Percentiles rank a stretch among this genome's conserved stretches.
Evolutionary conservation across 2,113 vertebrate species (phyloP).

Genomic region (Halcyon senegalensis): DNA sequence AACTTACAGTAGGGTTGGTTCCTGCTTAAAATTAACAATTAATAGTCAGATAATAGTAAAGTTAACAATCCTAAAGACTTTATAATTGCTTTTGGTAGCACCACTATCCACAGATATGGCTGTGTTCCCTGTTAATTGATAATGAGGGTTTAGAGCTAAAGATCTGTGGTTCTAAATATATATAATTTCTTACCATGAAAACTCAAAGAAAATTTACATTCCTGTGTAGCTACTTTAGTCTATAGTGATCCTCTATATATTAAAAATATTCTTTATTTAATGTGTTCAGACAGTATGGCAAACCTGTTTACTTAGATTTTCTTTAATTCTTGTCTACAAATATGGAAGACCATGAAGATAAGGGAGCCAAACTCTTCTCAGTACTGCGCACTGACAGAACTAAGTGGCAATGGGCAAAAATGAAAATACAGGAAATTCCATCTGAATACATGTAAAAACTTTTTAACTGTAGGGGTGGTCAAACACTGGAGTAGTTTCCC

Average conservation of each 20-base stretch:
- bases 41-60: not conserved
- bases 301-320: not conserved
- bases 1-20: not conserved
- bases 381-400: not conserved
- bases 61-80: not conserved
- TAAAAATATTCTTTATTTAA: not conserved
- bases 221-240: not conserved
- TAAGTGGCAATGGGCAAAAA: not conserved
- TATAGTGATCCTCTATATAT: not conserved
- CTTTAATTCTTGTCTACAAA: not conserved
- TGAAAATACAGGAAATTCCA: not conserved
- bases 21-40: not conserved
- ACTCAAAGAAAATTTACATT: not conserved
- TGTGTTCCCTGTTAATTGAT: not conserved
- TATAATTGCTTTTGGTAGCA: not conserved
- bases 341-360: not conserved
- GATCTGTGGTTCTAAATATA: not conserved
- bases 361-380: not conserved
- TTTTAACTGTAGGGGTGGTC: not conserved
- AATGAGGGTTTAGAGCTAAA: not conserved
- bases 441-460: not conserved
- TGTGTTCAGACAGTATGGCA: not conserved
- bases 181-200: not conserved
- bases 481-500: not conserved
- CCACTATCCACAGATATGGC: not conserved